A percentile compares a stretch with the other conserved stretches of the same genome.
phyloP scores from a whole-genome alignment of 2,888 invertebrate species.

The Morinoia aosen region DNA sequence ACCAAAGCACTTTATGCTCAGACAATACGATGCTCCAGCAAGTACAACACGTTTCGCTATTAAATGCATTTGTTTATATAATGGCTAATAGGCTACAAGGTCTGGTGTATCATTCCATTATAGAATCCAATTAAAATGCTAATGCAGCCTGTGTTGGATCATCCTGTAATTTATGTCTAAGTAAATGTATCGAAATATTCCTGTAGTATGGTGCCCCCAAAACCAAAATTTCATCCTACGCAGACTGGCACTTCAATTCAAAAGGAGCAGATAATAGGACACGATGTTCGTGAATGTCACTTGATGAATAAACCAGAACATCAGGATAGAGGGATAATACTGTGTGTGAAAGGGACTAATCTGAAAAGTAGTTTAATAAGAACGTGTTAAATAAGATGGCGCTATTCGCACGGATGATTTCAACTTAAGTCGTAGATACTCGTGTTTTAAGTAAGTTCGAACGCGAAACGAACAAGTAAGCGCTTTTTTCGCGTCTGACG shows the following conservation, averaged over 20 bases:
- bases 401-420: not conserved
- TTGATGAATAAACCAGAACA: not conserved
- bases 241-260: not conserved
- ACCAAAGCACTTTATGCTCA: not conserved
- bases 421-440: not conserved
- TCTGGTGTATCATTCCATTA: conserved; percentile 1
- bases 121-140: conserved; percentile 1
- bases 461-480: not conserved
- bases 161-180: not conserved
- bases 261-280: not conserved
- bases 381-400: not conserved
- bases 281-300: not conserved
- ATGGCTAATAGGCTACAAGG: not conserved
- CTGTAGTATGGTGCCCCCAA: not conserved
- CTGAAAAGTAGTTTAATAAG: not conserved
- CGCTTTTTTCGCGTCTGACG: not conserved
- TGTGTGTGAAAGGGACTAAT: not conserved
- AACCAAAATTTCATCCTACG: not conserved
- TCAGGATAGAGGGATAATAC: not conserved
- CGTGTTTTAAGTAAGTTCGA: not conserved
- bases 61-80: not conserved
- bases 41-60: not conserved
- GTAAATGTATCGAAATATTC: not conserved
- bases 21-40: not conserved
- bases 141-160: not conserved